Conservation (phyloP, 1,140 invertebrate species). For the Drosophila nigrodunni region DNA sequence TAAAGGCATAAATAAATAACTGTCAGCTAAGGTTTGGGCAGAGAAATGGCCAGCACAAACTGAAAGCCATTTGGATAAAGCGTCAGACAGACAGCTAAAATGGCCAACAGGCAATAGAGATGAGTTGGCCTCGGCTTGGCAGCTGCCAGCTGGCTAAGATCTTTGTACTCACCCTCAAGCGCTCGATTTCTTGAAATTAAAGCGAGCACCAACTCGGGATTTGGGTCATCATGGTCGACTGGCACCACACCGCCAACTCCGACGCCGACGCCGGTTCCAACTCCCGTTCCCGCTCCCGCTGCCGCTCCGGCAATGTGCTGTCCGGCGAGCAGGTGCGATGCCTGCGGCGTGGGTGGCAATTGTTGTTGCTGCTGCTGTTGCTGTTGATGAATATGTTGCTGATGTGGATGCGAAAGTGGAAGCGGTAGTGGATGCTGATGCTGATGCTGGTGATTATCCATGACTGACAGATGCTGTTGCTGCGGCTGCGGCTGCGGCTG, state of each 20-base stretch:
- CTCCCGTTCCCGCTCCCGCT: neutral
- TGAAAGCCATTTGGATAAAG: constrained; percentile 50
- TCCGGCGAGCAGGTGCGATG: constrained; percentile 82
- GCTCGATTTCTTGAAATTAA: constrained; percentile 94
- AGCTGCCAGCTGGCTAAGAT: constrained; percentile 16
- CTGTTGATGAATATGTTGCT: constrained; percentile 69
- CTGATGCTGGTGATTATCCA: constrained; percentile 73
- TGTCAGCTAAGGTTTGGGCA: constrained; percentile 14
- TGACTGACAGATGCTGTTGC: constrained; percentile 69
- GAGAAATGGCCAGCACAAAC: neutral
- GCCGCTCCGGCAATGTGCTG: constrained; percentile 65
- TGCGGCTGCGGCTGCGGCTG: constrained; percentile 40
- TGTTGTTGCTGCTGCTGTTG: constrained; percentile 67
- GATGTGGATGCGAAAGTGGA: constrained; percentile 38
- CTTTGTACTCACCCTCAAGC: constrained; percentile 90
- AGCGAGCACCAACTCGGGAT: constrained; percentile 93
- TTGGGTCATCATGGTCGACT: constrained; percentile 86
- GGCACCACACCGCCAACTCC: constrained; percentile 33
- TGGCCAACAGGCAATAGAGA: constrained; percentile 53
- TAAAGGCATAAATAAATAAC: constrained; percentile 58
- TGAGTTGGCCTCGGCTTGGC: constrained; percentile 38
- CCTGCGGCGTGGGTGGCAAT: constrained; percentile 85
- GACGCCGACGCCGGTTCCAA: constrained; percentile 6
- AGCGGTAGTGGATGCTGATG: constrained; percentile 55
- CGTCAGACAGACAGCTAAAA: constrained; percentile 3